Conservation (phyloP, 2,113 vertebrate species). For the Canis aureus region DNA sequence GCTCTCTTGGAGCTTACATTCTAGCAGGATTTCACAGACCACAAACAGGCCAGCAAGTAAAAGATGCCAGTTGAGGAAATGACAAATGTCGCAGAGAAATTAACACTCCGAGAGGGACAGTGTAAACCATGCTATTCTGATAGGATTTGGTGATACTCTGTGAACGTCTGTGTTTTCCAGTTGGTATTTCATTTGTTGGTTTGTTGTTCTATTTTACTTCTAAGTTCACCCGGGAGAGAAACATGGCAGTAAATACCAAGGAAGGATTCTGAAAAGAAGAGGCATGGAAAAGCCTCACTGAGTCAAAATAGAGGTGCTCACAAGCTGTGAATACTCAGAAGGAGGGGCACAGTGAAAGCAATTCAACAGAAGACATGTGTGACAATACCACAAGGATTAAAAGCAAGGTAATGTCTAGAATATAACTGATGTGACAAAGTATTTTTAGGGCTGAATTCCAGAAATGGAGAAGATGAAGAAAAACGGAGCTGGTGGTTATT, state of each 20-base stretch:
- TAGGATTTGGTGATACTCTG: background rate
- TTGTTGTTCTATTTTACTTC: slow-evolving; percentile 23
- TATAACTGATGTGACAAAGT: background rate
- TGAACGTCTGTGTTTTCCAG: background rate
- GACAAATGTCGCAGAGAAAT: background rate
- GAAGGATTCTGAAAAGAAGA: background rate
- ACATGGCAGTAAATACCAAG: background rate
- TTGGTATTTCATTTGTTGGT: background rate
- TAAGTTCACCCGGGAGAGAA: background rate
- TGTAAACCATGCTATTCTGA: background rate
- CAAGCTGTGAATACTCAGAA: background rate
- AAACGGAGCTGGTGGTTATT: background rate
- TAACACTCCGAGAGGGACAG: background rate
- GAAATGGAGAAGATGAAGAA: background rate
- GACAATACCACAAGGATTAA: background rate
- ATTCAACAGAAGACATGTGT: background rate
- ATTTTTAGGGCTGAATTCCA: background rate
- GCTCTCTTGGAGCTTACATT: background rate
- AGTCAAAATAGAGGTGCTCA: background rate
- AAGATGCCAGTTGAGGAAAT: background rate
- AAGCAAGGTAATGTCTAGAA: background rate
- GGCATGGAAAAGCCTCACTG: background rate
- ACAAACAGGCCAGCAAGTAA: background rate
- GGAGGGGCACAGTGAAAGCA: background rate
- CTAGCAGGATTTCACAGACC: background rate